Evolutionary conservation across 1,140 invertebrate species (phyloP).

Genomic region (Papilio machaon): DNA sequence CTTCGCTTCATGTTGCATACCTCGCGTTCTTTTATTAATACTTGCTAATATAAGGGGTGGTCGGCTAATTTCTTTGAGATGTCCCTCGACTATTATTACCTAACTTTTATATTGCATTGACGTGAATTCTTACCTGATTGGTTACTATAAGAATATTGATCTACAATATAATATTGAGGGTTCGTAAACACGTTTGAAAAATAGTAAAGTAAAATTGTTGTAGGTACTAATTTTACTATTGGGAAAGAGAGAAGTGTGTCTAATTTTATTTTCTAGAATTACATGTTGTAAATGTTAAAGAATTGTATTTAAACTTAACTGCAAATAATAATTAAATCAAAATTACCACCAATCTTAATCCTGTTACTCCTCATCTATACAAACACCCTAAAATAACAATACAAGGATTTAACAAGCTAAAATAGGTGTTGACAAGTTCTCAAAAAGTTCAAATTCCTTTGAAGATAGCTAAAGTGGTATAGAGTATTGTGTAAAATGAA

Average conservation of each 20-base stretch:
- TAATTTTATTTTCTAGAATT: not conserved
- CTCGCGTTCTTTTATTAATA: constrained; percentile 61
- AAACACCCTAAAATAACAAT: constrained; percentile 33
- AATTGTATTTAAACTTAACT: not conserved
- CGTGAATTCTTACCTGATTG: constrained; percentile 38
- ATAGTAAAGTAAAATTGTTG: no score
- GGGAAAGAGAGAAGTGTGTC: not conserved
- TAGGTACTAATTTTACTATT: no score
- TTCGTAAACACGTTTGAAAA: not conserved
- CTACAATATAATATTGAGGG: not conserved
- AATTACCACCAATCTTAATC: constrained; percentile 33
- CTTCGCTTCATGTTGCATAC: constrained; percentile 43
- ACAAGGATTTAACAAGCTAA: not conserved
- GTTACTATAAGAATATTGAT: constrained; percentile 1
- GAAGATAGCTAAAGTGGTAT: not conserved
- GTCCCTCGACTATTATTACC: constrained; percentile 51
- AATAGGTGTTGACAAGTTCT: not conserved
- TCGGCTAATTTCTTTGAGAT: constrained; percentile 58
- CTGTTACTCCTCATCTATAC: constrained; percentile 8
- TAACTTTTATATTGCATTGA: constrained; percentile 49
- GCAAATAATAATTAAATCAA: constrained; percentile 20
- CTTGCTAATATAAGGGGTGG: constrained; percentile 57
- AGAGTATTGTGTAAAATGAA: constrained; percentile 43
- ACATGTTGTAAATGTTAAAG: no score
- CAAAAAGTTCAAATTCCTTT: constrained; percentile 13